A percentile compares a stretch with the other conserved stretches of the same genome.
These are phyloP conservation scores for Aurelia sp. DNA, from an alignment of 30 jellyfish, hydroid and myxozoan species.

Conservation along the genomic window DNA sequence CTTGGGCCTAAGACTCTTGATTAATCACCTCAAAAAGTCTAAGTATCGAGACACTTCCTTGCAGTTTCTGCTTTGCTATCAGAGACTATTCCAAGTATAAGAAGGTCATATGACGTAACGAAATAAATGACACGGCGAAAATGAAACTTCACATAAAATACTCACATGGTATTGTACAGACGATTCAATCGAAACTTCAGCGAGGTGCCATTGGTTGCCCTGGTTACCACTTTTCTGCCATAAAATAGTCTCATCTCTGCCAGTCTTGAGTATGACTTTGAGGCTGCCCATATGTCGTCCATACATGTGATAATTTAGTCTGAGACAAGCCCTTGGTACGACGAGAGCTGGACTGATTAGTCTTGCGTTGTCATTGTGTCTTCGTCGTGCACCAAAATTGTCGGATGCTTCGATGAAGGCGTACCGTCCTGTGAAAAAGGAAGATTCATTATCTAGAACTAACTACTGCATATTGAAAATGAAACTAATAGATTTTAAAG, in stretches of 20 bases:
- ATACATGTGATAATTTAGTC: conserved; percentile 76
- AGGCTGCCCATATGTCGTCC: conserved; percentile 84
- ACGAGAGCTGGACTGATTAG: conserved; percentile 64
- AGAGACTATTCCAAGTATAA: no score
- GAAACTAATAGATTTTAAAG: no score
- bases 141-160: not conserved
- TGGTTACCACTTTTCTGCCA: conserved; percentile 86
- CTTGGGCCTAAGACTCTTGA: no score
- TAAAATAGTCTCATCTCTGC: conserved; percentile 33
- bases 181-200: conserved; percentile 68
- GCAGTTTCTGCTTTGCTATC: no score
- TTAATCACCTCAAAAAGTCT: no score
- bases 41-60: no score
- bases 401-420: conserved; percentile 86
- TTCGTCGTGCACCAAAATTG: conserved; percentile 47
- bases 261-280: conserved; percentile 26
- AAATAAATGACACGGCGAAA: no score
- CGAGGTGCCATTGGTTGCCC: conserved; percentile 78
- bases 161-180: conserved; percentile 58
- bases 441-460: no score
- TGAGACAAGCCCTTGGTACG: conserved; percentile 82
- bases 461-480: no score
- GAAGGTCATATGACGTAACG: no score
- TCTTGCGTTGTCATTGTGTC: conserved; percentile 76
- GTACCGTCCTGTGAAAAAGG: conserved; percentile 59